A percentile compares a stretch with the other conserved stretches of the same genome.
These are phyloP conservation scores for Hirtodrosophila duncani DNA, from an alignment of 2,888 invertebrate genomes.

Conservation along the genomic window DNA sequence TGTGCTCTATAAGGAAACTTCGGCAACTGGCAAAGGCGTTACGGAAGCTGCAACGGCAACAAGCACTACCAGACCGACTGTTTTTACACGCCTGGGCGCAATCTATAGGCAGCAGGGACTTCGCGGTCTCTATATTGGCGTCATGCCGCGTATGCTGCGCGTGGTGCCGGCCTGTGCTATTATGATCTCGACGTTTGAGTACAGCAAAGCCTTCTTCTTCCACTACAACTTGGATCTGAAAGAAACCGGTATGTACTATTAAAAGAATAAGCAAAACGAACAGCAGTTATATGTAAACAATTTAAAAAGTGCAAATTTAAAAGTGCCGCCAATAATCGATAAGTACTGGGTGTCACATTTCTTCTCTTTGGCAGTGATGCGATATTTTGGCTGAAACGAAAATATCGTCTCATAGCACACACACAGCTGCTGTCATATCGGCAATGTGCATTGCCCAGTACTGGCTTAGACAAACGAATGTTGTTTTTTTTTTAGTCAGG, in stretches of 20 bases:
- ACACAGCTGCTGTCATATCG: too few species aligned
- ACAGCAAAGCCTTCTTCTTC: conserved; percentile 59
- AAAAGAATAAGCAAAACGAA: background rate
- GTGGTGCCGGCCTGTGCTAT: conserved; percentile 63
- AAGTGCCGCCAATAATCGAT: too few species aligned
- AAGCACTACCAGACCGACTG: conserved; percentile 24
- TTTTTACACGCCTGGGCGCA: conserved; percentile 27
- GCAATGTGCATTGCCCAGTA: too few species aligned
- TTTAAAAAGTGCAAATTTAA: background rate
- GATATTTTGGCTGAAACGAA: too few species aligned
- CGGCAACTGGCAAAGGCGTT: background rate
- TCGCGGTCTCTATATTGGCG: conserved; percentile 46
- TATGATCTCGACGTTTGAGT: conserved; percentile 62
- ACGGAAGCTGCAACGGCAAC: background rate
- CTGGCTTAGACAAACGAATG: too few species aligned
- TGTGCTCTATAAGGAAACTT: conserved; percentile 33
- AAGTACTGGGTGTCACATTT: too few species aligned
- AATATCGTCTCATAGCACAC: too few species aligned
- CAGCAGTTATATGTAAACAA: conserved; percentile 26
- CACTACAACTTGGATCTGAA: conserved; percentile 46
- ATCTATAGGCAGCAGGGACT: conserved; percentile 50
- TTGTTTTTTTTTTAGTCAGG: too few species aligned
- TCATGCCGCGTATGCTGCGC: conserved; percentile 53
- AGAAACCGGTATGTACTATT: conserved; percentile 38
- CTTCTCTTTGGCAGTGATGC: too few species aligned